Conservation (phyloP, 1,140 invertebrate genomes). For the Nixonia krombeini region DNA sequence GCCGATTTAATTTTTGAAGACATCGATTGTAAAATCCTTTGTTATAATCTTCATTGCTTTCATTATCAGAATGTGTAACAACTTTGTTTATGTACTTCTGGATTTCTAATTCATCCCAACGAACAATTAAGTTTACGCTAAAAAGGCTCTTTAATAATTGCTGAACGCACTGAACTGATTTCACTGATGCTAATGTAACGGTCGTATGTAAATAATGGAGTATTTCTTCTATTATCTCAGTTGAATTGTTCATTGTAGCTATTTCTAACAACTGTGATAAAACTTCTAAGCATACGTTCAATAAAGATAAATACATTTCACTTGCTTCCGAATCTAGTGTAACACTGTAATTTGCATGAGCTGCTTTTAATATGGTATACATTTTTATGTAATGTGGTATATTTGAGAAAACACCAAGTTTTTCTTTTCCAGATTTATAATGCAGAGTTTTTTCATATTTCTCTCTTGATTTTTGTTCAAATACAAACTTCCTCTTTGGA, state of each 20-base stretch:
- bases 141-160: constrained; percentile 89
- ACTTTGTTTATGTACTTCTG: constrained; percentile 42
- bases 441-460: constrained; percentile 50
- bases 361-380: constrained; percentile 81
- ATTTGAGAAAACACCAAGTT: constrained; percentile 77
- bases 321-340: constrained; percentile 80
- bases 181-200: constrained; percentile 79
- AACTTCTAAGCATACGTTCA: constrained; percentile 77
- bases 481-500: constrained; percentile 68
- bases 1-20: constrained; percentile 58
- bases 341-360: constrained; percentile 86
- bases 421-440: constrained; percentile 52
- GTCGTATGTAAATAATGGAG: constrained; percentile 82
- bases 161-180: constrained; percentile 83
- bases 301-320: constrained; percentile 82
- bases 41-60: constrained; percentile 31
- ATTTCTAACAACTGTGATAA: constrained; percentile 85
- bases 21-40: constrained; percentile 63
- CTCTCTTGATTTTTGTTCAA: constrained; percentile 60
- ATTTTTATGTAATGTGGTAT: constrained; percentile 84
- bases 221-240: constrained; percentile 84
- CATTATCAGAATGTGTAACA: neutral
- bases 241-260: constrained; percentile 80
- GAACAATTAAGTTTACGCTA: constrained; percentile 82
- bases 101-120: constrained; percentile 72